These are phyloP conservation scores for Aselliscus stoliczkanus DNA, from an alignment of 2,797 vertebrate genomes.

Conservation along the genomic window DNA sequence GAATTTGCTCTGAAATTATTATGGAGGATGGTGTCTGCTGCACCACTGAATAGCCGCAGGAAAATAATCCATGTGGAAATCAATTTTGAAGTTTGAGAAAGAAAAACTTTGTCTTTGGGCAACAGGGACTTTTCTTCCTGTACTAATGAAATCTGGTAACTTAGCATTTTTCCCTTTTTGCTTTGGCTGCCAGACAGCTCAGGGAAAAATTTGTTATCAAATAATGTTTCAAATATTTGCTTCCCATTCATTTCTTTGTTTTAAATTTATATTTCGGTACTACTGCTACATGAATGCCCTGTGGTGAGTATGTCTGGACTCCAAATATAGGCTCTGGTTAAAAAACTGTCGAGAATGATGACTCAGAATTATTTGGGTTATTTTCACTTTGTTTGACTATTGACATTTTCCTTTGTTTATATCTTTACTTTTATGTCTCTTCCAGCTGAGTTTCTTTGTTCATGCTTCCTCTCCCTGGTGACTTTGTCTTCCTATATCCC, in stretches of 20 bases:
- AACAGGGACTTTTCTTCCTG: neutral
- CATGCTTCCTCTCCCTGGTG: neutral
- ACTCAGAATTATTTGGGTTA: neutral
- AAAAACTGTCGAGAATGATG: neutral
- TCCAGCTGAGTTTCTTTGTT: neutral
- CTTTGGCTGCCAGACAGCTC: neutral
- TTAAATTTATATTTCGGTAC: neutral
- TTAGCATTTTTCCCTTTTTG: neutral
- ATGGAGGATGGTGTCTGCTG: neutral
- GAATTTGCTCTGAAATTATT: neutral
- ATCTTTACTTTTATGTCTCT: neutral
- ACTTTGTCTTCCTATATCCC: neutral
- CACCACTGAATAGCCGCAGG: too few relatives aligned
- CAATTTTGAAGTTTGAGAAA: neutral
- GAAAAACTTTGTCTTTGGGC: neutral
- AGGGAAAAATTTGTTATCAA: neutral
- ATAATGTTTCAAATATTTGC: neutral
- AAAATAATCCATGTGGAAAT: neutral
- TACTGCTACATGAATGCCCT: neutral
- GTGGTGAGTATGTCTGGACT: neutral
- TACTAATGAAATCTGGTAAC: neutral
- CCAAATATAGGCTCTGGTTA: neutral
- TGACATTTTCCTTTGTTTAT: neutral
- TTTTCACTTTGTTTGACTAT: neutral
- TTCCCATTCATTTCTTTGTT: neutral